Conservation (phyloP, 1,140 invertebrate species). For the Platorchestia sp. region DNA sequence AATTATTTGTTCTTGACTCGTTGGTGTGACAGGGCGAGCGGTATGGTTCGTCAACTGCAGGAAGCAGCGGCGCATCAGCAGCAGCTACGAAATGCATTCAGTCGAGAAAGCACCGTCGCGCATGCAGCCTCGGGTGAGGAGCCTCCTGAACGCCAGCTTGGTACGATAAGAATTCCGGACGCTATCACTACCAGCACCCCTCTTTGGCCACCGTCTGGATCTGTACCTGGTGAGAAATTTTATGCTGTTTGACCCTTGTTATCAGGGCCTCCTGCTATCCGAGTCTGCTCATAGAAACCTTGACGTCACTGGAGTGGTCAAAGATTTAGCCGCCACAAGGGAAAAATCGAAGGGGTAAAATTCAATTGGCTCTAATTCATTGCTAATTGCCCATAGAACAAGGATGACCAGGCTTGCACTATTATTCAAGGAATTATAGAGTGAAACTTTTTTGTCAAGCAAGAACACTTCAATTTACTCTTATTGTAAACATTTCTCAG, state of each 20-base stretch:
- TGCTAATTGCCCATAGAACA: no score
- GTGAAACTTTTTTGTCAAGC: no score
- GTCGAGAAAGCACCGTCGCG: neutral
- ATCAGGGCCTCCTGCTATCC: no score
- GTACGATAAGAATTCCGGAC: neutral
- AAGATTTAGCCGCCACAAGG: no score
- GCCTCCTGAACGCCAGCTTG: neutral
- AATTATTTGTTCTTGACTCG: neutral
- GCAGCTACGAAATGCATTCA: neutral
- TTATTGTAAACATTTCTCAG: no score
- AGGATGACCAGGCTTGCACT: no score
- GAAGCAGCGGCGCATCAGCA: neutral
- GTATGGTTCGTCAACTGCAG: neutral
- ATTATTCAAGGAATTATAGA: no score
- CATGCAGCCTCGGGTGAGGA: neutral
- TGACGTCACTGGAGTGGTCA: no score
- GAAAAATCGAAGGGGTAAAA: no score
- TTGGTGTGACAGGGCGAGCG: neutral
- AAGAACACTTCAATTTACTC: no score
- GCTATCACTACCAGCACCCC: conserved; percentile 36
- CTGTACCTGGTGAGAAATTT: neutral
- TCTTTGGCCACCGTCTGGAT: conserved; percentile 34
- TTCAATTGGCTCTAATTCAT: no score
- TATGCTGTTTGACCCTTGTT: neutral
- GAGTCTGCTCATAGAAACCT: no score